Evolutionary conservation across 2,888 invertebrate species (phyloP).

Genomic region (Hypselothyrea guttata): DNA sequence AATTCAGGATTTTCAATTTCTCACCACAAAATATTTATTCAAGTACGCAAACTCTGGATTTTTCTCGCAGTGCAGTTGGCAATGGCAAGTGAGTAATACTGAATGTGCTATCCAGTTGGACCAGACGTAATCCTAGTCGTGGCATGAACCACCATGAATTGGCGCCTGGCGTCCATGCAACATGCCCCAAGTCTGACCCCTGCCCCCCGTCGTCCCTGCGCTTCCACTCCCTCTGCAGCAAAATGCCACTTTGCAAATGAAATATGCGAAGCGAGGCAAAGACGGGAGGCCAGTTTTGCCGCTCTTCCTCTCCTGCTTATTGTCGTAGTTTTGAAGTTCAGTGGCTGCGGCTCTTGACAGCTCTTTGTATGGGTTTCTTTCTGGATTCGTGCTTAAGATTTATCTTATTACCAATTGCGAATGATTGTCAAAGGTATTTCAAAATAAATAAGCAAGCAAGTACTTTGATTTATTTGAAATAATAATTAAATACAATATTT

Average conservation of each 20-base stretch:
- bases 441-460: no score
- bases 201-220: slow-evolving; percentile 14
- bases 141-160: slow-evolving; percentile 42
- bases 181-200: slow-evolving; percentile 17
- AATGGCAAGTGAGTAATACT: background rate
- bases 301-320: slow-evolving; percentile 6
- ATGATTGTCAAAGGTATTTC: no score
- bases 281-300: slow-evolving; percentile 3
- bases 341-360: slow-evolving; percentile 6
- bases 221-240: slow-evolving; percentile 21
- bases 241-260: slow-evolving; percentile 44
- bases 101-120: background rate
- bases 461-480: no score
- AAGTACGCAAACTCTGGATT: no score
- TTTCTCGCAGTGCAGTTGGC: no score
- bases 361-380: slow-evolving; percentile 2
- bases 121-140: slow-evolving; percentile 24
- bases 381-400: no score
- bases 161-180: slow-evolving; percentile 72
- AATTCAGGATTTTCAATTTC: no score
- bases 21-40: no score
- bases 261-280: slow-evolving; percentile 13
- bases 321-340: slow-evolving; percentile 8
- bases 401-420: no score
- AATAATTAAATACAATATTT: no score